Evolutionary conservation across 2,888 invertebrate genomes (phyloP), one percentile per base, ranked within the genome.

Genomic region (Drosophila rellima): DNA sequence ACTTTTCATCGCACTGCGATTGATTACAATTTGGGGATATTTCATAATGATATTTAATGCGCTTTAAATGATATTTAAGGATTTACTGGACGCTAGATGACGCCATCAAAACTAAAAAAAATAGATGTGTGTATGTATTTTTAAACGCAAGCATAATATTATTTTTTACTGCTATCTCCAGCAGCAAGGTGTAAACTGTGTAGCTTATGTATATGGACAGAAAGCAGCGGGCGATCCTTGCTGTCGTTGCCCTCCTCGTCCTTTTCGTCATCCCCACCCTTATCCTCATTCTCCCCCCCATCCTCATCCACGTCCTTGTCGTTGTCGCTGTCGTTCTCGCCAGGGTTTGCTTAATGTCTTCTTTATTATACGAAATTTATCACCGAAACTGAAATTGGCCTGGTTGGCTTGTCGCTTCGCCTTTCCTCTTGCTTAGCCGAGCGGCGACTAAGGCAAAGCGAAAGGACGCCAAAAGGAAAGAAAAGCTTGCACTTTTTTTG

Each of bases 351-450:
- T 86, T 88, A 88, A 88, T 90, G 90, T 89, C 90, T 90, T 89
- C 88, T 88, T 88, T 88, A 88, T 88, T 89, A 89, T 88, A 81
- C 70, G 74, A 82, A 88, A 90, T 88, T 90, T 90, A 88, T 88
- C 90, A 90, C 86, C 86, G 72, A 88, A 87, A 74, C 76, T 74
- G 88, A 82, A 83, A 87, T 83, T 88, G 85, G 85, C 74, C 79
- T 77, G 65, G 78, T 60, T 81, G 74, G 63, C 75, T 60, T 78
- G 71, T 75, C 79, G 64, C 61, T 68, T 61, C 59, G 23, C 70
- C 48, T 23, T 40, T 39, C 29, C 61, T 56, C 50, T 70, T 60
- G 66, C 66, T 66, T 61, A 76, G 76, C 78, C 57, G 44, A 44
- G 55, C 33, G 37, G 15, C 60, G 47, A 50, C 44, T 47, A 35